Evolutionary conservation across 1,140 invertebrate species (phyloP).

Genomic region (Ceratosolen solmsi): DNA sequence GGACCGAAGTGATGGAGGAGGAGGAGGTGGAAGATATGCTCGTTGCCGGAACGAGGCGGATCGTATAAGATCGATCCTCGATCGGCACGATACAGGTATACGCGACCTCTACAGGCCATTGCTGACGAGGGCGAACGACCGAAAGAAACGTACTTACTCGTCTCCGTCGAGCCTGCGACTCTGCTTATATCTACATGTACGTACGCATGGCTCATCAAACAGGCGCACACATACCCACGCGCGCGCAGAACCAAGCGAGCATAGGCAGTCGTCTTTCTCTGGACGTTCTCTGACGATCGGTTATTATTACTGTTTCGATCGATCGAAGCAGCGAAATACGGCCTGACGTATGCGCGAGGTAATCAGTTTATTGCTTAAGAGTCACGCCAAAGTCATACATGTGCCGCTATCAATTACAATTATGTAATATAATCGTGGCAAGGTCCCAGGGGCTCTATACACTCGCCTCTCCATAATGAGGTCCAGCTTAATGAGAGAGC

Average conservation of each 20-base stretch:
- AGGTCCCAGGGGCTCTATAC: conserved; percentile 48
- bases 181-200: not conserved
- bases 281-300: not conserved
- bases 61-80: conserved; percentile 44
- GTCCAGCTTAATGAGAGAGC: conserved; percentile 61
- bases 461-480: conserved; percentile 58
- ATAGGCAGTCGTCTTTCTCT: not conserved
- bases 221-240: not conserved
- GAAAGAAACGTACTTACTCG: not conserved
- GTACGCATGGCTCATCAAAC: too few species aligned
- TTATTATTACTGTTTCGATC: conserved; percentile 34
- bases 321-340: conserved; percentile 19
- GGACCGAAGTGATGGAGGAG: too few species aligned
- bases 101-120: conserved; percentile 24
- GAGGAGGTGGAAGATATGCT: not conserved
- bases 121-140: not conserved
- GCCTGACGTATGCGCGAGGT: conserved; percentile 28
- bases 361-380: conserved; percentile 67
- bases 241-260: too few species aligned
- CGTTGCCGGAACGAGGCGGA: conserved; percentile 47
- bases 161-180: not conserved
- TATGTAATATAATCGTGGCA: conserved; percentile 65
- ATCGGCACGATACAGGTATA: conserved; percentile 46
- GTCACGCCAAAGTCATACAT: conserved; percentile 60
- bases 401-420: conserved; percentile 64